These are phyloP conservation scores for Eristalinus aeneus DNA, from an alignment of 2,888 invertebrate genomes.

Conservation along the genomic window DNA sequence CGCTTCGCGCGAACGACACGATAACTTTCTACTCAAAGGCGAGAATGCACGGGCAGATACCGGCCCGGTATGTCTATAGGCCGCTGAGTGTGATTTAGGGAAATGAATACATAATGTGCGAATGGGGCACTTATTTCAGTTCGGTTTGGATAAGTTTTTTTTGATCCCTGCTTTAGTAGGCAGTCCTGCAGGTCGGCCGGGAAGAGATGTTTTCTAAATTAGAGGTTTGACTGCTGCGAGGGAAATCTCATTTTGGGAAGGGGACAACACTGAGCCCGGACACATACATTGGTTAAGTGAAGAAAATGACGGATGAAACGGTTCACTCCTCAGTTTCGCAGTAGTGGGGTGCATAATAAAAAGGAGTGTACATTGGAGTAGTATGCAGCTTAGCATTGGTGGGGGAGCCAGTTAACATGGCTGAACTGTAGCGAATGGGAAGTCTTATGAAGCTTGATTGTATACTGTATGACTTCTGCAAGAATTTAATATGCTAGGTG, in stretches of 20 bases:
- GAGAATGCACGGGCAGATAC: constrained; percentile 9
- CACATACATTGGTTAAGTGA: neutral
- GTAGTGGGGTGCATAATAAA: constrained; percentile 52
- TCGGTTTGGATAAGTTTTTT: constrained; percentile 31
- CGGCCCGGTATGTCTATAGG: neutral
- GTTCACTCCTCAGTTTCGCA: neutral
- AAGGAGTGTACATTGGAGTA: neutral
- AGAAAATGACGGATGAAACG: constrained; percentile 33
- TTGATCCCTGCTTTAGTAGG: constrained; percentile 5
- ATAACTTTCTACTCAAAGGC: constrained; percentile 52
- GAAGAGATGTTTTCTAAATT: constrained; percentile 36
- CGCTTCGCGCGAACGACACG: constrained; percentile 59
- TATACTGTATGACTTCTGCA: neutral
- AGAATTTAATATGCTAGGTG: no score
- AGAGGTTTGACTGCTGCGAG: constrained; percentile 54
- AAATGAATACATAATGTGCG: constrained; percentile 65
- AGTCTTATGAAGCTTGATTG: neutral
- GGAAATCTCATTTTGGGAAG: constrained; percentile 26
- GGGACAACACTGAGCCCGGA: neutral
- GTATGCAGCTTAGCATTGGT: constrained; percentile 3
- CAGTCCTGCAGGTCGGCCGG: constrained; percentile 15
- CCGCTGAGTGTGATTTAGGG: constrained; percentile 43
- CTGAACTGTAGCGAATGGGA: neutral
- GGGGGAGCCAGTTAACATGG: constrained; percentile 13
- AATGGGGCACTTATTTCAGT: constrained; percentile 53